Conservation (phyloP, 2,888 invertebrate genomes). For the Capitulum mitella region DNA sequence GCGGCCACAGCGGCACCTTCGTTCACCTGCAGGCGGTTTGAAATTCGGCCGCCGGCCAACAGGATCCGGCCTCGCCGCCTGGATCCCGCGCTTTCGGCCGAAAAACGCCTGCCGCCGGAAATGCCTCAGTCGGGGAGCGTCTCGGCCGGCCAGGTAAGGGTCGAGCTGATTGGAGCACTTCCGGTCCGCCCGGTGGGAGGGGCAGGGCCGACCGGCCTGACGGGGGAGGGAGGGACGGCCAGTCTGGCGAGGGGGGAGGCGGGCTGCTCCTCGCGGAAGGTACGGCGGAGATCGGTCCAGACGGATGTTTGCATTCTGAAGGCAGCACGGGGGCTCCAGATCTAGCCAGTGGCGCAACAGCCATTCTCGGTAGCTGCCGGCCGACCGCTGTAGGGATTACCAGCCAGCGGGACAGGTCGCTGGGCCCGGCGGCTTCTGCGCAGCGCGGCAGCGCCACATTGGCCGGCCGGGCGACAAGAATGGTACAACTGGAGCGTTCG, state of each 20-base stretch:
- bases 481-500: background rate
- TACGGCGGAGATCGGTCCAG: background rate
- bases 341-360: background rate
- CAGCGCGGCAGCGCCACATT: background rate
- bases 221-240: background rate
- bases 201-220: background rate
- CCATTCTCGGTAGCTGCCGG: too few relatives aligned
- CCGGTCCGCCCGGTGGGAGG: background rate
- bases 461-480: too few relatives aligned
- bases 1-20: background rate
- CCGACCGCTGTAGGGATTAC: too few relatives aligned
- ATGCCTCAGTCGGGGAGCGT: background rate
- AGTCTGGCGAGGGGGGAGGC: background rate
- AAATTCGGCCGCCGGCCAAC: background rate
- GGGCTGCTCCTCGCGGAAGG: background rate
- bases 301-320: background rate
- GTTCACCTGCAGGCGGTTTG: background rate
- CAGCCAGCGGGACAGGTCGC: too few relatives aligned
- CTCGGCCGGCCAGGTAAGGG: background rate
- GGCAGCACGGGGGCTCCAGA: background rate
- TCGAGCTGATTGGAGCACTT: background rate
- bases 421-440: too few relatives aligned
- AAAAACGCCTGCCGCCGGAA: background rate
- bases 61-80: background rate
- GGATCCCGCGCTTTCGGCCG: background rate